phyloP scores from a whole-genome alignment of 2,797 vertebrate species.

The Artibeus lituratus region DNA sequence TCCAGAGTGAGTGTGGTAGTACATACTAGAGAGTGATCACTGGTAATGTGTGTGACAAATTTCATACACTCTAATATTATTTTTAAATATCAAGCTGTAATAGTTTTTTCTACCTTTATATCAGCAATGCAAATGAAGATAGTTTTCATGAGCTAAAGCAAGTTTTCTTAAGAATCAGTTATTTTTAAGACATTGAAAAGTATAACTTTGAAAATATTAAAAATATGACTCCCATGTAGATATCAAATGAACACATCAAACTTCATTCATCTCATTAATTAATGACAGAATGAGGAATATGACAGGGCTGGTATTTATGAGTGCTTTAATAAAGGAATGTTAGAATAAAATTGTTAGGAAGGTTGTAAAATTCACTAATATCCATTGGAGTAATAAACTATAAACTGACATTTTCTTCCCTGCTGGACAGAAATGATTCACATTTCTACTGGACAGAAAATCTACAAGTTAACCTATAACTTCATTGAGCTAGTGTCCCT shows the following conservation, averaged over 20 bases:
- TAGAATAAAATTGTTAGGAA: background rate
- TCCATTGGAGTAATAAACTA: background rate
- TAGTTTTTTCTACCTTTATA: background rate
- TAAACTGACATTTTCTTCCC: slow-evolving; percentile 33
- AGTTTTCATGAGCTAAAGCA: background rate
- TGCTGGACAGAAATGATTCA: slow-evolving; percentile 28
- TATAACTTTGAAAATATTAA: slow-evolving; percentile 1
- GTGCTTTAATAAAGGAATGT: slow-evolving; percentile 31
- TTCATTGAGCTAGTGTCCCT: background rate
- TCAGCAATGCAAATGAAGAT: background rate
- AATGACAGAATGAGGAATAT: background rate
- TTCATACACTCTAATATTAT: background rate
- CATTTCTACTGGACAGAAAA: background rate
- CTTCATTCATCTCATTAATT: slow-evolving; percentile 41
- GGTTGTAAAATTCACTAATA: slow-evolving; percentile 30
- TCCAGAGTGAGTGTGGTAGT: background rate
- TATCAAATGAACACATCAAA: slow-evolving; percentile 32
- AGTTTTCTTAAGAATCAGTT: background rate
- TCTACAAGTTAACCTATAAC: background rate
- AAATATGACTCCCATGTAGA: background rate
- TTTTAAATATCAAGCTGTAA: background rate
- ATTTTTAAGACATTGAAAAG: slow-evolving; percentile 30
- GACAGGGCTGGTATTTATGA: background rate
- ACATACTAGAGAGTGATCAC: background rate
- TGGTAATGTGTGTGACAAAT: background rate